phyloP scores from a whole-genome alignment of 2,113 vertebrate genomes.

The Oriolus oriolus region DNA sequence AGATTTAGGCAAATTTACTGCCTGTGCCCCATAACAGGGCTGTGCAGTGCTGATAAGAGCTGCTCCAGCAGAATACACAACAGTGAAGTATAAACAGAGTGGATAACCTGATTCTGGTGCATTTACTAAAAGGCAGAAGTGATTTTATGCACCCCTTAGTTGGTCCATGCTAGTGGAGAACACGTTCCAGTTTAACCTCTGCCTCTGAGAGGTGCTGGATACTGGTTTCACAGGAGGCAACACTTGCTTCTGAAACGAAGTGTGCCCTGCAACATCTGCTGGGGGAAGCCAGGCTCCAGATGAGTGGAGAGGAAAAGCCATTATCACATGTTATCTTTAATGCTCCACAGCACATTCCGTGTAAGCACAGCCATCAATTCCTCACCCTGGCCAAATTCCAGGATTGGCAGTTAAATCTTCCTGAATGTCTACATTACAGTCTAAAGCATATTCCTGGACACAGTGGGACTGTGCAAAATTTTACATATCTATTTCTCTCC shows the following conservation, averaged over 20 bases:
- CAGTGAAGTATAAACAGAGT: background rate
- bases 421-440: background rate
- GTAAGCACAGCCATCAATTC: background rate
- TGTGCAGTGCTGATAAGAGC: background rate
- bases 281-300: background rate
- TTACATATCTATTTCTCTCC: constrained; percentile 24
- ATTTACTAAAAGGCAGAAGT: background rate
- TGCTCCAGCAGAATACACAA: background rate
- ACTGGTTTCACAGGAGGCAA: background rate
- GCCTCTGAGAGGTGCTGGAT: background rate
- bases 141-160: background rate
- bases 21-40: background rate
- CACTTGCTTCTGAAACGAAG: background rate
- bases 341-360: background rate
- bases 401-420: background rate
- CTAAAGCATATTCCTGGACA: background rate
- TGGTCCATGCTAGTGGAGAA: background rate
- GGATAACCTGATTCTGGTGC: background rate
- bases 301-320: background rate
- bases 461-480: background rate
- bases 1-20: background rate
- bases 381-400: constrained; percentile 23
- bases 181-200: background rate
- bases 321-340: background rate
- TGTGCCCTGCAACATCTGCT: background rate